phyloP scores from a whole-genome alignment of 2,888 invertebrate genomes.

The Drosophila ustulata region DNA sequence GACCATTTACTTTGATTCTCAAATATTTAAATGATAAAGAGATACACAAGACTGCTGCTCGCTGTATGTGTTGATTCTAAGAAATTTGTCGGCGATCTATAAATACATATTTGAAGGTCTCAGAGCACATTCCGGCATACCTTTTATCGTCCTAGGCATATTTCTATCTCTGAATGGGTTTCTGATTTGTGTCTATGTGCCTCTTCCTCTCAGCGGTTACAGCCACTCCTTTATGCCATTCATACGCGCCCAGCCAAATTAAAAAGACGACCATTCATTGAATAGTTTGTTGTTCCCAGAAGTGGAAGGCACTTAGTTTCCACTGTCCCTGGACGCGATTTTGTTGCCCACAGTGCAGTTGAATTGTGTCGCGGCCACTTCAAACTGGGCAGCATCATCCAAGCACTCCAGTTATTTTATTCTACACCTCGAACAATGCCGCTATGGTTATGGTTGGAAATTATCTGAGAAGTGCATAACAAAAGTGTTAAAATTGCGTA shows the following conservation, averaged over 20 bases:
- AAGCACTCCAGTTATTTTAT: slow-evolving; percentile 35
- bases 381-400: slow-evolving; percentile 48
- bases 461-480: slow-evolving; percentile 53
- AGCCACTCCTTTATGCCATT: slow-evolving; percentile 61
- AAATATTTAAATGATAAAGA: slow-evolving; percentile 52
- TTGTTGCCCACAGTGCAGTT: slow-evolving; percentile 49
- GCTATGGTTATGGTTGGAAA: slow-evolving; percentile 44
- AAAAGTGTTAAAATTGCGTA: slow-evolving; percentile 78
- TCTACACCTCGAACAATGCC: slow-evolving; percentile 48
- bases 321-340: slow-evolving; percentile 48
- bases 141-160: slow-evolving; percentile 54
- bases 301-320: slow-evolving; percentile 48
- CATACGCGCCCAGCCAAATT: slow-evolving; percentile 25
- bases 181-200: slow-evolving; percentile 45
- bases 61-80: slow-evolving; percentile 20
- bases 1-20: slow-evolving; percentile 42
- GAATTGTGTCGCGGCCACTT: slow-evolving; percentile 62
- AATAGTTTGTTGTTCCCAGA: slow-evolving; percentile 56
- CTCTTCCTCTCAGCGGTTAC: slow-evolving; percentile 24
- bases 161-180: slow-evolving; percentile 42
- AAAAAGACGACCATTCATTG: slow-evolving; percentile 53
- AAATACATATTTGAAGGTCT: slow-evolving; percentile 45
- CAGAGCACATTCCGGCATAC: slow-evolving; percentile 52
- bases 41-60: slow-evolving; percentile 2
- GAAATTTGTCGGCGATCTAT: slow-evolving; percentile 60